Conservation (phyloP, 2,888 invertebrate species). For the Notodonta dromedarius region DNA sequence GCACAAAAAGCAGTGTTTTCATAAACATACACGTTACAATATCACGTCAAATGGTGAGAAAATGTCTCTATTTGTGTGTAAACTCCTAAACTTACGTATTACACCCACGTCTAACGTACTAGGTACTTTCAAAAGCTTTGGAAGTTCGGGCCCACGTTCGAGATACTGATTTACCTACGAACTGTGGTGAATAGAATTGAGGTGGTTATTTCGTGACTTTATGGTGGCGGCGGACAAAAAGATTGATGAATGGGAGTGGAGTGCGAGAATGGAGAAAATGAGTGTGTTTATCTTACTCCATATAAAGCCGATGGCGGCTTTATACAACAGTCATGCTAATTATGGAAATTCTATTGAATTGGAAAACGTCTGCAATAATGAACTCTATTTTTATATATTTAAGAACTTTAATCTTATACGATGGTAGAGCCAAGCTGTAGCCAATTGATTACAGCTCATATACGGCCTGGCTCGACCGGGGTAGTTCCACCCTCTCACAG, state of each 20-base stretch:
- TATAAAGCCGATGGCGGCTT: conserved; percentile 4
- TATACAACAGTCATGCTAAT: not conserved
- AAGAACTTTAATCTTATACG: no score
- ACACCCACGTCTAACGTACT: conserved; percentile 58
- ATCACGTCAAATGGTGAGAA: conserved; percentile 65
- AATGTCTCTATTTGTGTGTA: conserved; percentile 69
- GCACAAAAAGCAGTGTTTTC: conserved; percentile 50
- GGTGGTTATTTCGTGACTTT: conserved; percentile 31
- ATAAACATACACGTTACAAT: conserved; percentile 62
- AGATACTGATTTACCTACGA: conserved; percentile 35
- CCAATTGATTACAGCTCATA: no score
- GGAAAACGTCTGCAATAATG: conserved; percentile 8
- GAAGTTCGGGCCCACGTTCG: conserved; percentile 38
- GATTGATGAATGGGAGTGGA: conserved; percentile 32
- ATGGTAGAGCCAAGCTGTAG: no score
- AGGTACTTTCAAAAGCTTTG: conserved; percentile 27
- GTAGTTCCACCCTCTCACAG: no score
- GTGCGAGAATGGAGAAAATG: not conserved
- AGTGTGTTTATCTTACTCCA: not conserved
- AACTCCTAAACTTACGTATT: conserved; percentile 55
- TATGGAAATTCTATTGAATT: not conserved
- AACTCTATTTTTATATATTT: not conserved
- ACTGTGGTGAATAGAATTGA: conserved; percentile 37
- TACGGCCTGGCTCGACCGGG: no score
- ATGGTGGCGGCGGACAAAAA: conserved; percentile 31